Evolutionary conservation across 2,888 invertebrate genomes (phyloP), one percentile per base, ranked within the genome.

Genomic region (Oxyscelio sp.): DNA sequence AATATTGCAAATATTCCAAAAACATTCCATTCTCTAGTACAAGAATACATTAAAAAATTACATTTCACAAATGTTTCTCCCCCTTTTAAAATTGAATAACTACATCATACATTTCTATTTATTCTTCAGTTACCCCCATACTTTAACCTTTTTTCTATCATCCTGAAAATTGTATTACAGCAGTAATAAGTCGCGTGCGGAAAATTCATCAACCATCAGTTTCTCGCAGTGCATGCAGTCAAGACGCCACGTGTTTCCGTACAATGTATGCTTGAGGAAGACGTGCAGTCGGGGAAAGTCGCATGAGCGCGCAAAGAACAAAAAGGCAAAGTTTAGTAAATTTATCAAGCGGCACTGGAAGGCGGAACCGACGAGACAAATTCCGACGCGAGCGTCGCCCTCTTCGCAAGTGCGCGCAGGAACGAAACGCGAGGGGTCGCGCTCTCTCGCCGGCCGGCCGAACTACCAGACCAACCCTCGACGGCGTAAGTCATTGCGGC

Each of bases 401-500:
- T 90, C 81, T 77, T 70, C 75, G 68, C 70, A 70, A 83, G 81
- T 81, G 54, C 48, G 81, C 77, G 13, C 21, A 54, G 68, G 78
- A 71, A 73, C 61, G 59, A 31, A 48, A 38, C 34, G 81, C 75
- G 83, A 73, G 63, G 85, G 71, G 75, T 59, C 59, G 80, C 71
- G 34, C 34, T 34, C 34, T 34, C 34, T 58, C 59, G 40, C n/a
- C 59, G 83, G 79, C 58, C 50, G 77, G 63, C 66, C 66, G 80
- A 63, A 71, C 71, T 80, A 74, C 83, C 81, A 75, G 77, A 58
- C 77, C 71, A 88, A 85, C 89, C 90, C 90, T 85, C 77, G 65
- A 65, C 86, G 87, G 92, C 91, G 93, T 93, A 93, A 94, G 94
- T 94, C 93, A 94, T 94, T 94, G 94, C 93, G 92, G 92, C 92